Percentiles rank a stretch among this genome's conserved stretches.
Conservation (phyloP, 2,113 vertebrate species). For the Ceratotherium simum region DNA sequence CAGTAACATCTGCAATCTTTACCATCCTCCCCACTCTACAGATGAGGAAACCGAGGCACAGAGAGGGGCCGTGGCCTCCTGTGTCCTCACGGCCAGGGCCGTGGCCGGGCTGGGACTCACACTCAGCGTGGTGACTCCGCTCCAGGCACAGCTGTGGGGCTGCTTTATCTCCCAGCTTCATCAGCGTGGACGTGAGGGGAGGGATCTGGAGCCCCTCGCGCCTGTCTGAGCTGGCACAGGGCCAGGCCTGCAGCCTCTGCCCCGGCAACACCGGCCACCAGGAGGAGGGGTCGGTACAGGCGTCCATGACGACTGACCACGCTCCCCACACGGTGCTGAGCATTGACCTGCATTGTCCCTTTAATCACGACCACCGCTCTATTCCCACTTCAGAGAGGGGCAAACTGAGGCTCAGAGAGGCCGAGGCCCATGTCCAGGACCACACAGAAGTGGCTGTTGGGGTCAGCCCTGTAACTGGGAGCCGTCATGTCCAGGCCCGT, state of each 20-base stretch:
- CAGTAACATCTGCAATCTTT: background rate
- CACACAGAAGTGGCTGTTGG: background rate
- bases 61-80: background rate
- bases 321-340: background rate
- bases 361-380: background rate
- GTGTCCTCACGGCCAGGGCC: background rate
- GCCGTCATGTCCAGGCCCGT: accelerated
- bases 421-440: accelerated
- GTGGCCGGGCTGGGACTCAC: background rate
- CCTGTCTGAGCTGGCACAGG: accelerated
- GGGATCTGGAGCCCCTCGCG: background rate
- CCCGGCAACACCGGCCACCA: background rate
- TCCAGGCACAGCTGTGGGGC: background rate
- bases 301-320: background rate
- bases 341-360: background rate
- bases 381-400: background rate
- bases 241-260: background rate
- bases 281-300: background rate
- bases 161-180: background rate
- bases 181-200: background rate
- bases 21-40: background rate
- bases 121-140: background rate
- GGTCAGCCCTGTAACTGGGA: background rate
- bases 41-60: background rate
- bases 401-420: background rate